Evolutionary conservation across 2,888 invertebrate genomes (phyloP).

Genomic region (Xestia xanthographa): DNA sequence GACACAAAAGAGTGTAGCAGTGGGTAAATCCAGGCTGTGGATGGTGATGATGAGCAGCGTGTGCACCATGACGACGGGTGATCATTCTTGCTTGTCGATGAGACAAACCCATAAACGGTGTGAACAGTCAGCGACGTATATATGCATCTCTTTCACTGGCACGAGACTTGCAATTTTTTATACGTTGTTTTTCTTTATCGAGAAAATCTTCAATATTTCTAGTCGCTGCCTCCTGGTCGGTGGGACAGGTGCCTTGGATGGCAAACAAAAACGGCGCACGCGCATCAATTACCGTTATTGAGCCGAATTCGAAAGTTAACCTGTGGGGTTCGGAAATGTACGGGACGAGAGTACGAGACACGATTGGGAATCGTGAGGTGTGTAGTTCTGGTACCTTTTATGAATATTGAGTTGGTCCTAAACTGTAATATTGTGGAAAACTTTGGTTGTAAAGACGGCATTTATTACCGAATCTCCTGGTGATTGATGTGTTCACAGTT

Average conservation of each 20-base stretch:
- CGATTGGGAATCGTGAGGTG: conserved; percentile 24
- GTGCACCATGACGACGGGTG: too few species aligned
- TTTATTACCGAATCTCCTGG: background rate
- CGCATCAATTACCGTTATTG: conserved; percentile 57
- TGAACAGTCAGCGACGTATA: background rate
- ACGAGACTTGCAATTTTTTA: background rate
- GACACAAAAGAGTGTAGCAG: background rate
- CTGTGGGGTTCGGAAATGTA: conserved; percentile 38
- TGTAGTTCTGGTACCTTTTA: background rate
- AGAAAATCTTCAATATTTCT: background rate
- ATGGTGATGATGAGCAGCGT: background rate
- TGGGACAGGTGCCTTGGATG: background rate
- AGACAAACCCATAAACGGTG: background rate
- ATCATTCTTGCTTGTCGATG: background rate
- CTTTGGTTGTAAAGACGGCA: background rate
- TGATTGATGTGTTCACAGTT: background rate
- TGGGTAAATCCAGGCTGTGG: background rate
- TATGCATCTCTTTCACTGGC: background rate
- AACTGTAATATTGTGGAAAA: background rate
- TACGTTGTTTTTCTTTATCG: background rate
- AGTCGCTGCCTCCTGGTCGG: background rate
- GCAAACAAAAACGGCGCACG: conserved; percentile 57
- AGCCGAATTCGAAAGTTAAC: conserved; percentile 57
- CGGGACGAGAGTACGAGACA: background rate
- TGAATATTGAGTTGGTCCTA: background rate